Conservation (phyloP, 2,797 vertebrate genomes). For the Myotis daubentonii region DNA sequence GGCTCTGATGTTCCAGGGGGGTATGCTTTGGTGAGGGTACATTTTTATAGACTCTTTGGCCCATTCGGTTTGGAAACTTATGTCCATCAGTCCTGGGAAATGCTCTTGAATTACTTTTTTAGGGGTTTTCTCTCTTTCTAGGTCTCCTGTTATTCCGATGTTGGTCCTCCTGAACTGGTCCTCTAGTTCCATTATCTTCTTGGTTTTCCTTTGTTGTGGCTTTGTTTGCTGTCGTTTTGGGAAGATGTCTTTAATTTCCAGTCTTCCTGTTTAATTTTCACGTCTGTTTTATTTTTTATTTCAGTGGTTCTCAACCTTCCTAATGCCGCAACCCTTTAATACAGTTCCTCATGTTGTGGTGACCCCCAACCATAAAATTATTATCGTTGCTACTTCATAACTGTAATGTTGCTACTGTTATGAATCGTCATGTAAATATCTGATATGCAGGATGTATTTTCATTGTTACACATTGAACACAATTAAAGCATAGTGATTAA, state of each 20-base stretch:
- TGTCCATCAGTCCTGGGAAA: neutral
- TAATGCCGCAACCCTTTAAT: no score
- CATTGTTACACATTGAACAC: no score
- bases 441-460: no score
- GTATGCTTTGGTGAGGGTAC: neutral
- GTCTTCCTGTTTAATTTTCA: neutral
- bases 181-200: neutral
- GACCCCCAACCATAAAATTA: no score
- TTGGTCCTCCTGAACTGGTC: neutral
- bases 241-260: constrained; percentile 14
- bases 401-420: no score
- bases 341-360: no score
- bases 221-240: neutral
- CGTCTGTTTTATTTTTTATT: neutral
- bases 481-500: no score
- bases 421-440: no score
- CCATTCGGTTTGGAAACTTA: neutral
- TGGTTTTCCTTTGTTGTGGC: neutral
- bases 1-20: neutral
- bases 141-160: neutral
- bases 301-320: no score
- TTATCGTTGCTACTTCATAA: no score
- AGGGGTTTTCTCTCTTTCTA: neutral
- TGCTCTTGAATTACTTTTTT: neutral
- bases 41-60: neutral